A percentile compares a stretch with the other conserved stretches of the same genome.
These are phyloP conservation scores for Hybognathus amarus DNA, from an alignment of 2,797 vertebrate genomes.

Conservation along the genomic window DNA sequence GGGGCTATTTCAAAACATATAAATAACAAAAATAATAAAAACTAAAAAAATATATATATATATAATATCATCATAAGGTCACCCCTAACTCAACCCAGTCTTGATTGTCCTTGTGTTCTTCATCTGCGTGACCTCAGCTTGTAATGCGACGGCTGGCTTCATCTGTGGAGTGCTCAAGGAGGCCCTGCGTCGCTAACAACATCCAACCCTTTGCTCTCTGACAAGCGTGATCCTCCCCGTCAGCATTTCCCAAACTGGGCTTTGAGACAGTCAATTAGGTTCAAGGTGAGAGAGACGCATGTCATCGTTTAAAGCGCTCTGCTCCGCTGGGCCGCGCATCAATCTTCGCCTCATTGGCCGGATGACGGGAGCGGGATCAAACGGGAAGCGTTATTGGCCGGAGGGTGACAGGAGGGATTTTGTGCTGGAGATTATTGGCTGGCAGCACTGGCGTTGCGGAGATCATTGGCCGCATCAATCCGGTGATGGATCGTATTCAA, in stretches of 20 bases:
- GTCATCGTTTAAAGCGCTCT: constrained; percentile 73
- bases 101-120: constrained; percentile 25
- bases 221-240: constrained; percentile 58
- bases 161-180: constrained; percentile 8
- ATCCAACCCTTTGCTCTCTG: neutral
- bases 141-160: constrained; percentile 38
- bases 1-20: neutral
- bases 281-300: constrained; percentile 78
- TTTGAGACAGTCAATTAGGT: constrained; percentile 79
- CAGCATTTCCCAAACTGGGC: constrained; percentile 73
- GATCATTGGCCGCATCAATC: constrained; percentile 60
- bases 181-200: constrained; percentile 38
- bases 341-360: constrained; percentile 65
- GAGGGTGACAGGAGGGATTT: constrained; percentile 70
- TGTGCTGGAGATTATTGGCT: constrained; percentile 67
- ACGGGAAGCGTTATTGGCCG: constrained; percentile 45
- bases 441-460: constrained; percentile 42
- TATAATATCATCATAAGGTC: neutral
- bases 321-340: constrained; percentile 69
- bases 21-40: neutral
- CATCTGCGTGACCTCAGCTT: constrained; percentile 40
- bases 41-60: neutral
- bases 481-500: constrained; percentile 59
- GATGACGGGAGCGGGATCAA: constrained; percentile 38
- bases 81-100: constrained; percentile 8